Evolutionary conservation across 2,113 vertebrate species (phyloP), one percentile per base, ranked within the genome.

Genomic region (Pantherophis guttatus): DNA sequence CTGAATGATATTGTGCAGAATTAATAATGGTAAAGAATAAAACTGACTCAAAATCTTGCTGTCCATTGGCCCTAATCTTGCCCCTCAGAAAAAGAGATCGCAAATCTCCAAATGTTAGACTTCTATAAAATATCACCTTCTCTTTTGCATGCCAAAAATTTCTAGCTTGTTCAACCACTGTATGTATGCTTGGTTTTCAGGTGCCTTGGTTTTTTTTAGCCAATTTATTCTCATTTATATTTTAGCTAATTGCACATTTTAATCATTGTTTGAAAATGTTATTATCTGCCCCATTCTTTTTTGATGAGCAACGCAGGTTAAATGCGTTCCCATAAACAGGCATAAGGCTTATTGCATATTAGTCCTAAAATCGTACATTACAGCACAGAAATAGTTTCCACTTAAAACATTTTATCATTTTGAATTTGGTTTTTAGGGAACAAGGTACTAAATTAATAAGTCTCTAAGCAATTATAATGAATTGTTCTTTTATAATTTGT

Each of bases 401-500:
- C 13, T 88, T 89, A 59, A 93, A 58, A 58, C 33, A 24, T 85
- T 75, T 6, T 53, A 39, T 54, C 17, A 26, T 62, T 93, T 23
- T 90, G 92, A 62, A 59, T 85, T 59, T 91, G 29, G 54, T 58
- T 59, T 91, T 91, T 85, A 52, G 57, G 65, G 19, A 85, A 91
- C n/a, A 48, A 59, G 48, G 29, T 91, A 53, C 85, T 50, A 88
- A 91, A 91, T 55, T 59, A 91, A 93, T 89, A 81, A 29, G 86
- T 93, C 90, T 50, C 86, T 55, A 93, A 93, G 90, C 87, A 93
- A 93, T 93, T 91, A 93, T 88, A 89, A 93, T 55, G 59, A 91
- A 91, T 89, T 93, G 93, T 93, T 93, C 90, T 91, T 88, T 89
- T 93, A 91, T 85, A 91, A 91, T 91, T 86, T 92, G 50, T 92